Conservation (phyloP, 2,797 vertebrate species). For the Tolypeutes matacus region DNA sequence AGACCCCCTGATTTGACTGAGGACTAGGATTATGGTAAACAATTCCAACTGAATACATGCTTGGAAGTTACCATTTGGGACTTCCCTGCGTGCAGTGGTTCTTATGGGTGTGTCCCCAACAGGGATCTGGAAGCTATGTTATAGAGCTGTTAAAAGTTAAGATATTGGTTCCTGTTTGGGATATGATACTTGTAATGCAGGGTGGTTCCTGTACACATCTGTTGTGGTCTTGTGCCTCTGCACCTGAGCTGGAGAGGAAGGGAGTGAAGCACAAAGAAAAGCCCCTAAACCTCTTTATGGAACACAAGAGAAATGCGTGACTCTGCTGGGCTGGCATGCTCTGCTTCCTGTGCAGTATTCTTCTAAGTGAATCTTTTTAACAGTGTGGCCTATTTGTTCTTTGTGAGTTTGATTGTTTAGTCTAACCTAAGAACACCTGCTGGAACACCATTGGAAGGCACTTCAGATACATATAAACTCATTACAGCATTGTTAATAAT, state of each 20-base stretch:
- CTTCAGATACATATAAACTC: neutral
- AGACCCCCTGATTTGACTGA: neutral
- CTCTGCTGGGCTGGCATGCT: neutral
- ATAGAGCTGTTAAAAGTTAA: neutral
- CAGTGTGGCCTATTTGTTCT: neutral
- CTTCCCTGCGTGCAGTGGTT: neutral
- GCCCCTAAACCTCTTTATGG: neutral
- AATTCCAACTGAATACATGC: neutral
- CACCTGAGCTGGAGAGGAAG: neutral
- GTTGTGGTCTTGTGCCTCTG: neutral
- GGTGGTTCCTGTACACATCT: neutral
- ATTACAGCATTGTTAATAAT: neutral
- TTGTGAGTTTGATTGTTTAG: neutral
- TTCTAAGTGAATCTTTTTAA: neutral
- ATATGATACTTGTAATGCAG: neutral
- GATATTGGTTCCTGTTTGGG: neutral
- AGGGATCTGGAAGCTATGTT: neutral
- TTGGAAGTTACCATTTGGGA: neutral
- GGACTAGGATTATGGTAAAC: neutral
- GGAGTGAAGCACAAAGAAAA: neutral
- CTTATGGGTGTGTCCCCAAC: neutral
- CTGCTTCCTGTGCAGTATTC: neutral
- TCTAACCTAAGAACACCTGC: conserved; percentile 19
- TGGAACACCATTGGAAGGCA: neutral
- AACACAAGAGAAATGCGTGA: neutral